phyloP scores from a whole-genome alignment of 2,113 vertebrate species.

The Labeo rohita region DNA sequence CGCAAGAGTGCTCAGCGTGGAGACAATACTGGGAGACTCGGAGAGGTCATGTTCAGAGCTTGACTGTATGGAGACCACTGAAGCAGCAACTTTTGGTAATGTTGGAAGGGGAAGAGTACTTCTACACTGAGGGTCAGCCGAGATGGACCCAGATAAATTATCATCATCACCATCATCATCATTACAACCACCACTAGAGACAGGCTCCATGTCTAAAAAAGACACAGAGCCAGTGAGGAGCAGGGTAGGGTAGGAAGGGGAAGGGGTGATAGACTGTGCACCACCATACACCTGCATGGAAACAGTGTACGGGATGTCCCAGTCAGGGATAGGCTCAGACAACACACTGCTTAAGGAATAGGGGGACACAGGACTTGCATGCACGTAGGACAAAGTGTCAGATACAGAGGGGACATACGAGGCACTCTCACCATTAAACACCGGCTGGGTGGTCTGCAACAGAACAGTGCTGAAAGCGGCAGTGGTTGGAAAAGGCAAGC shows the following conservation, averaged over 20 bases:
- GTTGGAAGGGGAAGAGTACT: slow-evolving; percentile 75
- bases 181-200: slow-evolving; percentile 72
- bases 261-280: slow-evolving; percentile 72
- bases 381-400: slow-evolving; percentile 81
- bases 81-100: slow-evolving; percentile 72
- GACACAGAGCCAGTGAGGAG: slow-evolving; percentile 75
- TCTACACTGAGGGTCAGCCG: slow-evolving; percentile 63
- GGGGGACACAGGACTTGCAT: slow-evolving; percentile 87
- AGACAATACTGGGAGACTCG: slow-evolving; percentile 70
- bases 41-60: slow-evolving; percentile 72
- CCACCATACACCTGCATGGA: slow-evolving; percentile 78
- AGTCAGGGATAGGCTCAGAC: slow-evolving; percentile 78
- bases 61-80: slow-evolving; percentile 65
- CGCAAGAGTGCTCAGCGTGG: slow-evolving; percentile 70
- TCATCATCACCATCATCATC: slow-evolving; percentile 69
- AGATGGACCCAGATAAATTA: slow-evolving; percentile 79
- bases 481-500: slow-evolving; percentile 58
- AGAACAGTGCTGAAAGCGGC: slow-evolving; percentile 73
- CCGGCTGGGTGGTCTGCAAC: slow-evolving; percentile 83
- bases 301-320: slow-evolving; percentile 83
- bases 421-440: slow-evolving; percentile 92
- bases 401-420: slow-evolving; percentile 77
- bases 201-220: slow-evolving; percentile 62
- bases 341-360: slow-evolving; percentile 82
- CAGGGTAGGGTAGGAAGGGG: slow-evolving; percentile 78